Evolutionary conservation across 2,113 vertebrate species (phyloP).

Genomic region (Rhipidura dahli): DNA sequence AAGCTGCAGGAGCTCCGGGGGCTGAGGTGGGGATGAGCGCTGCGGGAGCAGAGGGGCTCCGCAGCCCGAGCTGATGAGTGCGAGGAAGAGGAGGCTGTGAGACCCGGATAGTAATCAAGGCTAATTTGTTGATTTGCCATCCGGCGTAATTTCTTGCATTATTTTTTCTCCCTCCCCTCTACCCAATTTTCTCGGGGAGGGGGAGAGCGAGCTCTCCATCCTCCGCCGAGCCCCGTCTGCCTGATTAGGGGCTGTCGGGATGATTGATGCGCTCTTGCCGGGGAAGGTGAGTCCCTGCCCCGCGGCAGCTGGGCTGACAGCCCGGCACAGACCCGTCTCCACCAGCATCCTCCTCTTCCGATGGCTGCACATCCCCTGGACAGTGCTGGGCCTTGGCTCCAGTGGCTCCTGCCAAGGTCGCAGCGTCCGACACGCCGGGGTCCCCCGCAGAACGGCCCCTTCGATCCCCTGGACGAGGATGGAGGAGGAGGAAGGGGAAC

Average conservation of each 20-base stretch:
- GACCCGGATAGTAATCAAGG: conserved; percentile 24
- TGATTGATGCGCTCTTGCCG: conserved; percentile 55
- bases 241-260: conserved; percentile 52
- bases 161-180: neutral
- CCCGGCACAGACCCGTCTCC: conserved; percentile 2
- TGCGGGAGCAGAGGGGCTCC: fast-evolving
- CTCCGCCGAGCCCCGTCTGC: conserved; percentile 46
- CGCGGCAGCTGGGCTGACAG: conserved; percentile 45
- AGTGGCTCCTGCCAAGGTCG: neutral
- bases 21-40: fast-evolving
- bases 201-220: neutral
- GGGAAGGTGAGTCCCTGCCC: conserved; percentile 47
- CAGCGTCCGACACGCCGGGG: fast-evolving
- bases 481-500: neutral
- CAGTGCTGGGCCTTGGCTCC: neutral
- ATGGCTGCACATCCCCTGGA: neutral
- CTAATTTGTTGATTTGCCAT: conserved; percentile 61
- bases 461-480: fast-evolving
- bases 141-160: conserved; percentile 6
- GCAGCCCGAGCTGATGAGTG: neutral
- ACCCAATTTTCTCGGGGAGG: neutral
- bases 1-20: neutral
- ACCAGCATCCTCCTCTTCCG: conserved; percentile 3
- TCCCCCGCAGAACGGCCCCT: fast-evolving
- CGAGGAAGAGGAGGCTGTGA: neutral